These are phyloP conservation scores for Mastigias papua DNA, from an alignment of 30 jellyfish, hydroid and myxozoan species.

Conservation along the genomic window DNA sequence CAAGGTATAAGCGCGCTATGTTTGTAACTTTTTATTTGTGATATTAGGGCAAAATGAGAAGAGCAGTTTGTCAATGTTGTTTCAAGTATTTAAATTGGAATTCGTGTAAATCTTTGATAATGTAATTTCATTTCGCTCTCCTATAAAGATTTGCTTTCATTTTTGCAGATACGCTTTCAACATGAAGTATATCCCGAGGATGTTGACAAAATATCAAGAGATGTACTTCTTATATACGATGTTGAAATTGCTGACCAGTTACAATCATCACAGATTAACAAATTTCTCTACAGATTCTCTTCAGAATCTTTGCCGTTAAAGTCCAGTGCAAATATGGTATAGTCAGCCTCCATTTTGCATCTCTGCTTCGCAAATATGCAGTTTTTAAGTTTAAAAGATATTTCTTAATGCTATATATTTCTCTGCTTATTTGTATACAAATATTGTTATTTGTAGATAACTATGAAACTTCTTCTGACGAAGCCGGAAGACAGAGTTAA, in stretches of 20 bases:
- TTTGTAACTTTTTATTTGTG: too few species aligned
- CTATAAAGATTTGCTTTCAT: background rate
- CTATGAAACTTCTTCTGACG: slow-evolving; percentile 79
- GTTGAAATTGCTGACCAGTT: slow-evolving; percentile 92
- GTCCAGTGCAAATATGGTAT: slow-evolving; percentile 95
- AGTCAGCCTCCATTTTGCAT: too few species aligned
- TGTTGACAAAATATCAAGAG: slow-evolving; percentile 83
- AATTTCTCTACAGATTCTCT: slow-evolving; percentile 88
- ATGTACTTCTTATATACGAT: slow-evolving; percentile 92
- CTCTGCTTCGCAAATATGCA: too few species aligned
- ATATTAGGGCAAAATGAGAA: too few species aligned
- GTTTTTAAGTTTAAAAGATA: too few species aligned
- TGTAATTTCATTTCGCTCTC: too few species aligned
- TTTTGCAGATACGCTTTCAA: slow-evolving; percentile 90
- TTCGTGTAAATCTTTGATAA: too few species aligned
- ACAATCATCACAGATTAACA: slow-evolving; percentile 90
- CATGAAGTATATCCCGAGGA: slow-evolving; percentile 94
- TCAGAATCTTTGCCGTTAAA: slow-evolving; percentile 93
- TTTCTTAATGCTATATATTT: too few species aligned
- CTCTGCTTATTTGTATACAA: too few species aligned
- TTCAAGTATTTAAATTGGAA: too few species aligned
- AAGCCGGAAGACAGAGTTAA: slow-evolving; percentile 97
- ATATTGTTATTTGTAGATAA: slow-evolving; percentile 67
- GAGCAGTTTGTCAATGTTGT: too few species aligned
- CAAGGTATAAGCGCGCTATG: slow-evolving; percentile 86